Evolutionary conservation across 1,140 invertebrate genomes (phyloP), one percentile per base, ranked within the genome.

Genomic region (Calycopis cecrops): DNA sequence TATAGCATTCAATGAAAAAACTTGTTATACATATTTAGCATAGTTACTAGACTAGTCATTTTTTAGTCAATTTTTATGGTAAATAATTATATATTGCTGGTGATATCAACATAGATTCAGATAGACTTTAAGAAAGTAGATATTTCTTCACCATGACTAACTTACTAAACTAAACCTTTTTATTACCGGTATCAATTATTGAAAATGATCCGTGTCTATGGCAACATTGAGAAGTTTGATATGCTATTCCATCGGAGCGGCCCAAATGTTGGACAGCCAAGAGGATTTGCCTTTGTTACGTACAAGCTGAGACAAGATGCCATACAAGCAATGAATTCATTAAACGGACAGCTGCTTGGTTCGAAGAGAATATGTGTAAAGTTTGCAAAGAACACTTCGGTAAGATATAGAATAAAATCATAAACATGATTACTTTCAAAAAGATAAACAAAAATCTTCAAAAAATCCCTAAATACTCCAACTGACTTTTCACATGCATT

Each of bases 271-370:
- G 96, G 96, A 42, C 94, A 96, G 78, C 94, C 96, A 0, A 88
- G 96, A 63, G 96, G 97, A n/a, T 98, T 97, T 81, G 96, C 96
- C 34, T 98, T 98, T 87, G 94, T 97, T 18, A 97, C 95, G 0
- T 98, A 94, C 73, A 90, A 92, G 67, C 88, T 87, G 71, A 85
- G 90, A 48, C 89, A 92, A 63, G 91, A 93, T 71, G 93, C 94
- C 1, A 72, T 89, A 28, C 83, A 76, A 59, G 94, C 94, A 0
- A 92, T 93, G 83, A 85, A 90, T 38, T 89, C 89, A 54, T 79
- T 97, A 51, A 91, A 97, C 87, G 95, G 95, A 52, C 92, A 93
- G 64, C 82, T 91, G 63, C 85, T 96, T 28, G 92, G 95, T 56
- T 89, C 88, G 11, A 95, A 94, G 72, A 91, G 90, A 63, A 91